Conservation (phyloP, 2,113 vertebrate species). For the Xenotilapia leptura region DNA sequence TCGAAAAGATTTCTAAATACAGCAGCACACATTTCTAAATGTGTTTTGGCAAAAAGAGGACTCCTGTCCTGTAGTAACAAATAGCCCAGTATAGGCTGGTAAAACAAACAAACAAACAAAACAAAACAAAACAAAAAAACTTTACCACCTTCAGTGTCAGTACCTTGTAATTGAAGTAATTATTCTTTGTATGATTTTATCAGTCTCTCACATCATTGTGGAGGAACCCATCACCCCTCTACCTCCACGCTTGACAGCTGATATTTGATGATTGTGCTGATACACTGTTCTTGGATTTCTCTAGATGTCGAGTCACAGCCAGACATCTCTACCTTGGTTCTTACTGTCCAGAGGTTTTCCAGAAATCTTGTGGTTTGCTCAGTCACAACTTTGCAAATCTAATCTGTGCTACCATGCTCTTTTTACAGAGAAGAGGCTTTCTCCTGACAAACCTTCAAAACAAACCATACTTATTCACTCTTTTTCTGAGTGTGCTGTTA, state of each 20-base stretch:
- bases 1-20: neutral
- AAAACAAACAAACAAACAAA: neutral
- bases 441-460: neutral
- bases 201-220: neutral
- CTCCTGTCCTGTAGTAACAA: neutral
- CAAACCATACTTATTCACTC: neutral
- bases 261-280: neutral
- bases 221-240: neutral
- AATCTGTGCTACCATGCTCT: neutral
- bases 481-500: neutral
- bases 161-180: neutral
- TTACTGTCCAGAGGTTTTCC: neutral
- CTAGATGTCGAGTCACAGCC: fast-evolving
- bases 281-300: neutral
- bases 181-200: neutral
- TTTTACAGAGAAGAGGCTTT: neutral
- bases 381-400: neutral
- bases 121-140: neutral
- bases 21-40: neutral
- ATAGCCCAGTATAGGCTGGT: neutral
- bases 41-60: neutral
- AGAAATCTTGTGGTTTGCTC: neutral
- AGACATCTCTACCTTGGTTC: neutral
- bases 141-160: neutral
- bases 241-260: neutral